Base-by-base conservation (phyloP, 2,797 vertebrate species). In the Cryptoblepharus egeriae region DNA sequence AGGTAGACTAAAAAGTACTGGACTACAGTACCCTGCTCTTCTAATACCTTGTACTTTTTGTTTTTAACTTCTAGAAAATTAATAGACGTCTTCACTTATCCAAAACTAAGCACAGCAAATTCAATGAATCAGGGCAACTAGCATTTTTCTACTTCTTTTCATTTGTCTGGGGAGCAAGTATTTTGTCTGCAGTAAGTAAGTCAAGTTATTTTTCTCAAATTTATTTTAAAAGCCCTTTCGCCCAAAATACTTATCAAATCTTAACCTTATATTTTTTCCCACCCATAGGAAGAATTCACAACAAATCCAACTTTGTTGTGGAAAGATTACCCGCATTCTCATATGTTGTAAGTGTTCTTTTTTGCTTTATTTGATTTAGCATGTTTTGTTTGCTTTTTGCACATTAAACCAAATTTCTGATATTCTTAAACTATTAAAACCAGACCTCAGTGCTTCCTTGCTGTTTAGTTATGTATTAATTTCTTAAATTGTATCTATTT, bases 71-170 rank as follows among this genome's bases (percentile, higher is more conserved):
- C 86, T 93, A 97, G 97, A 97, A 97, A 96, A 97, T 97, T 92
- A 97, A 96, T 91, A 94, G 96, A 83, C 92, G 93, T 80, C 92
- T 97, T 81, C 97, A 97, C 87, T 93, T 97, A 79, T 97, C 97
- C 30, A 97, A 97, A 94, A 97, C 95, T 55, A 97, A 97, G 89
- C 96, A 97, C 95, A 97, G 97, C 96, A 97, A 97, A 95, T 97
- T 97, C 93, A 97, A 97, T n/a, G 97, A 97, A 84, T 97, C 96
- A 0, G 97, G 97, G 61, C 97, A 97, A 90, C 95, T 97, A 2
- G 96, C 95, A 2, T 96, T 95, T 35, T 97, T 97, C 94, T 97
- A 97, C 94, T 91, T 97, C 77, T 95, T 96, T 93, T 97, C 97
- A 83, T 96, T 97, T 91, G 58, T 96, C 86, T 97, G 97, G 97